These are phyloP conservation scores for Phymatocera aterrima DNA, from an alignment of 2,888 invertebrate species.

Conservation along the genomic window DNA sequence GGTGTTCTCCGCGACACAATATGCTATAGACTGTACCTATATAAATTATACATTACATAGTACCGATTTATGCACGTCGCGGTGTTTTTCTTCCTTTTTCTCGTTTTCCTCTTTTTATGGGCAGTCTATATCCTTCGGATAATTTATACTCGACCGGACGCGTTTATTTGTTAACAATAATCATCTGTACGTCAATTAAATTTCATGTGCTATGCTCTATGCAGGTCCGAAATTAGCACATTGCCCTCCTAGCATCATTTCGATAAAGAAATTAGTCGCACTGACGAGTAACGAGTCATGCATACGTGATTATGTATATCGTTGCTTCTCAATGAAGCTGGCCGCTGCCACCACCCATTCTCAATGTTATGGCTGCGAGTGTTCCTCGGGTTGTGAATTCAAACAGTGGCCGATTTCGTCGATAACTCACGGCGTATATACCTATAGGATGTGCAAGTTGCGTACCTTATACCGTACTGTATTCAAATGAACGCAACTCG, in stretches of 20 bases:
- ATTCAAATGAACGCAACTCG: slow-evolving; percentile 9
- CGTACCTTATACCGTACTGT: slow-evolving; percentile 9
- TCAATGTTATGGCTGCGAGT: too few relatives aligned
- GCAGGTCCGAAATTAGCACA: slow-evolving; percentile 26
- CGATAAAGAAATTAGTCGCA: slow-evolving; percentile 38
- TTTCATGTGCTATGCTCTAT: too few relatives aligned
- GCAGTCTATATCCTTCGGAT: neutral
- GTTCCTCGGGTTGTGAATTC: too few relatives aligned
- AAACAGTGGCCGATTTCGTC: too few relatives aligned
- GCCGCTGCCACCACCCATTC: too few relatives aligned
- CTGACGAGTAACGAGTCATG: slow-evolving; percentile 15
- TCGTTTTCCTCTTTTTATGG: neutral
- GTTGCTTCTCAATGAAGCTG: too few relatives aligned
- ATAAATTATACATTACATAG: neutral
- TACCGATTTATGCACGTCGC: neutral
- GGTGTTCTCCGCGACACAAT: neutral
- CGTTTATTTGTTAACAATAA: neutral
- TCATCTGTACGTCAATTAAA: neutral
- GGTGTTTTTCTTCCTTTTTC: neutral
- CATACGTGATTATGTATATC: slow-evolving; percentile 12
- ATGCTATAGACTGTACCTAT: too few relatives aligned
- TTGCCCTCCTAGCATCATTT: slow-evolving; percentile 32
- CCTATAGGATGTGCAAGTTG: neutral
- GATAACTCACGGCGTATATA: too few relatives aligned
- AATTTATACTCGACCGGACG: neutral